phyloP scores from a whole-genome alignment of 2,797 vertebrate species.

The Onychomys torridus region DNA sequence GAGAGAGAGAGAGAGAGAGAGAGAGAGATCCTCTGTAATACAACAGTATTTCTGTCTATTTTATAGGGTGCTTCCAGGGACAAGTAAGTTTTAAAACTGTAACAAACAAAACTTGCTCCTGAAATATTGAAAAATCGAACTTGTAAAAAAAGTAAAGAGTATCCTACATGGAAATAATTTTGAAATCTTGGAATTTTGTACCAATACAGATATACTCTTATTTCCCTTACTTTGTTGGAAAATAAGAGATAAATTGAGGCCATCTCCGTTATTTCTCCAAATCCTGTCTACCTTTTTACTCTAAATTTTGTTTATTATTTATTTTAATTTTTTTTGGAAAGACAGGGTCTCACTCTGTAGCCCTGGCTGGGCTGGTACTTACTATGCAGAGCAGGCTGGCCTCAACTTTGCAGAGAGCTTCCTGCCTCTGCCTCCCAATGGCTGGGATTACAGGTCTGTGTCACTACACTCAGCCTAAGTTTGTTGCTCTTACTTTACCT shows the following conservation, averaged over 20 bases:
- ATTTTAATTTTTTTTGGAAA: neutral
- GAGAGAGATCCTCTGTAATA: conserved; percentile 14
- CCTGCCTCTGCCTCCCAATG: neutral
- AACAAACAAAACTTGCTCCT: conserved; percentile 13
- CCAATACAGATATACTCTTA: neutral
- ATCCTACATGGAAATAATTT: conserved; percentile 4
- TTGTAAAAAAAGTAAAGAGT: neutral
- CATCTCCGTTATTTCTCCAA: neutral
- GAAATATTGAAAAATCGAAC: conserved; percentile 38
- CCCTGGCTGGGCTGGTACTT: neutral
- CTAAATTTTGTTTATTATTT: neutral
- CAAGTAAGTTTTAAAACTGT: conserved; percentile 27
- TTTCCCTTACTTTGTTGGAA: conserved; percentile 41
- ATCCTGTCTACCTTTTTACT: neutral
- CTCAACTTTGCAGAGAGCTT: neutral
- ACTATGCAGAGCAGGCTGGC: neutral
- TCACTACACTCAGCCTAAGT: neutral
- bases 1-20: neutral
- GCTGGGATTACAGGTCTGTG: neutral
- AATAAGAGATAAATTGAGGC: neutral
- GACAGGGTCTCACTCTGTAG: neutral
- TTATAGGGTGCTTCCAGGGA: neutral
- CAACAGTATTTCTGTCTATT: neutral
- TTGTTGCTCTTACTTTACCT: neutral
- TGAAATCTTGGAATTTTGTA: conserved; percentile 37